A percentile compares a stretch with the other conserved stretches of the same genome.
phyloP scores from a whole-genome alignment of 2,797 vertebrate species.

The Pseudochirops corinnae region DNA sequence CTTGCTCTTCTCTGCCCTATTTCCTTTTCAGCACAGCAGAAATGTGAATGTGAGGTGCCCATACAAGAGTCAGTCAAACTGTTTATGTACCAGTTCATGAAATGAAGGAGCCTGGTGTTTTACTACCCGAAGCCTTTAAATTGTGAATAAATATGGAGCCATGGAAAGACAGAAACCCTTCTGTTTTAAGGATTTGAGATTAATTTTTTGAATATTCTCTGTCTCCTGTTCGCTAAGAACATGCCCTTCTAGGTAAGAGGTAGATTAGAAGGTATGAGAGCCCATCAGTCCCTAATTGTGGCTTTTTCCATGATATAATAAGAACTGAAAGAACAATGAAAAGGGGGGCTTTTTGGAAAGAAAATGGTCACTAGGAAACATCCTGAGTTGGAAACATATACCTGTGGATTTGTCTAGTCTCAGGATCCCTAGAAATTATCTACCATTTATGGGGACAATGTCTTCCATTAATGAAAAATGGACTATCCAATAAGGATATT shows the following conservation, averaged over 20 bases:
- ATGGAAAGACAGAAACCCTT: not conserved
- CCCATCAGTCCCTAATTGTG: not conserved
- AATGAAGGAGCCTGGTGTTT: not conserved
- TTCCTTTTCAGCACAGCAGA: not conserved
- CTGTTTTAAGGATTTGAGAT: not conserved
- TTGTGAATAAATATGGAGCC: not conserved
- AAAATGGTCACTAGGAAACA: conserved; percentile 42
- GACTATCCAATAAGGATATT: not conserved
- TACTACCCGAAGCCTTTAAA: not conserved
- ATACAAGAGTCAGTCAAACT: not conserved
- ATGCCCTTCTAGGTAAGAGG: not conserved
- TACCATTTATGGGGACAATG: not conserved
- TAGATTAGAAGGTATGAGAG: not conserved
- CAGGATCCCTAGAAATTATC: conserved; percentile 17
- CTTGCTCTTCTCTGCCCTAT: conserved; percentile 32
- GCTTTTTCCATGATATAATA: conserved; percentile 48
- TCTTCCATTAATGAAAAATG: not conserved
- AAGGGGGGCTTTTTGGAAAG: conserved; percentile 52
- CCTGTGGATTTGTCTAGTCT: conserved; percentile 44
- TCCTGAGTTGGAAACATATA: not conserved
- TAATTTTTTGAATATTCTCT: not conserved
- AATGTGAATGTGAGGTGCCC: not conserved
- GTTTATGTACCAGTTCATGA: not conserved
- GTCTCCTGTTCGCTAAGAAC: conserved; percentile 1
- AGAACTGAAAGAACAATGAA: conserved; percentile 30